Evolutionary conservation across 1,140 invertebrate species (phyloP), one percentile per base, ranked within the genome.

Genomic region (Habropoda laboriosa): DNA sequence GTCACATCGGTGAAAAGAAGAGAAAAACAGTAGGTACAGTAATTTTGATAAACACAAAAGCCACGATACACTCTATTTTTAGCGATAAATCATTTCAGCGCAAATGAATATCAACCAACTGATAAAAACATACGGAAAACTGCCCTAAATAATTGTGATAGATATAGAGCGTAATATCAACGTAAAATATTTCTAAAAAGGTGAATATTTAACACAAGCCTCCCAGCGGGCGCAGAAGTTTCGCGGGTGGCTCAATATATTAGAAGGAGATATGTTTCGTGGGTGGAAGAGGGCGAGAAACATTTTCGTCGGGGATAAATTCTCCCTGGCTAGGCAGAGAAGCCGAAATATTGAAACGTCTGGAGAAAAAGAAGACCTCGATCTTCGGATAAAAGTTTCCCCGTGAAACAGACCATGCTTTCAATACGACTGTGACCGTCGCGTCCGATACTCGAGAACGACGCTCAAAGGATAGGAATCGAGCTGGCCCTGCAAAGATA

Each of bases 401-500:
- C 57, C 55, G 70, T 38, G 63, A 73, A 79, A 79, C 51, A 68
- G 68, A 45, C 42, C 45, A 21, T 60, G 45, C 47, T 68, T 74
- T 42, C 42, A 27, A 79, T 49, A 73, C n/a, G 74, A 60, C 74
- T 83, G 73, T 82, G 80, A 83, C 82, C 67, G 64, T 79, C 51
- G 67, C 66, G 61, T 18, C 51, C 64, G 79, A 81, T 81, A 78
- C 35, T 53, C 67, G 67, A 66, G 13, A 42, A 63, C 49, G 63
- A 63, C 66, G 82, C 66, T 79, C 68, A 85, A 85, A 85, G 81
- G 82, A 85, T 79, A 38, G 81, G 13, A 70, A 83, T 70, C 79
- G 64, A 18, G 27, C 58, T 24, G 32, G 45, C 30, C 58, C 61
- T 49, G 72, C 55, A 58, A 81, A 76, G 66, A 85, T 83, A 66